These are phyloP conservation scores for Apis dorsata DNA, from an alignment of 1,140 invertebrate species.

Conservation along the genomic window DNA sequence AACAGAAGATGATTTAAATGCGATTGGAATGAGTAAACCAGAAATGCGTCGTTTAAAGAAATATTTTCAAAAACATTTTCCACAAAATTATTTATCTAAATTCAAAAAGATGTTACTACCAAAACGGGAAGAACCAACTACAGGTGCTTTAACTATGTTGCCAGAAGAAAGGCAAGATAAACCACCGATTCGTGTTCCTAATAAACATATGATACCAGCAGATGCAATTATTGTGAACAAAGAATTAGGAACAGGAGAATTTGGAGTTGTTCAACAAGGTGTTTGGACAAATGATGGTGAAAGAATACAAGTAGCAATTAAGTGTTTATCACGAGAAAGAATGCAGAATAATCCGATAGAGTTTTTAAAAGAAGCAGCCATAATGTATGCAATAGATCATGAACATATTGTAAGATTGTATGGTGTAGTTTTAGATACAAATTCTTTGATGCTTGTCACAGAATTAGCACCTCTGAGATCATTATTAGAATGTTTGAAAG, in stretches of 20 bases:
- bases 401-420: slow-evolving; percentile 98
- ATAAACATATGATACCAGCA: slow-evolving; percentile 97
- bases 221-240: slow-evolving; percentile 97
- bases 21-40: slow-evolving; percentile 96
- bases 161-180: slow-evolving; percentile 78
- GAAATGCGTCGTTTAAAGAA: slow-evolving; percentile 96
- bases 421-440: slow-evolving; percentile 97
- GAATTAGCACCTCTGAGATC: slow-evolving; percentile 97
- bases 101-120: slow-evolving; percentile 89
- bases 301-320: slow-evolving; percentile 97
- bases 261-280: slow-evolving; percentile 98
- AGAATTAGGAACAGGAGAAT: slow-evolving; percentile 95
- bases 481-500: slow-evolving; percentile 96
- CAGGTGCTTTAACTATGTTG: slow-evolving; percentile 71
- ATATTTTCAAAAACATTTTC: slow-evolving; percentile 95
- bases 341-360: slow-evolving; percentile 98
- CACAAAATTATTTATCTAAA: slow-evolving; percentile 95
- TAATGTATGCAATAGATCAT: slow-evolving; percentile 98
- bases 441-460: slow-evolving; percentile 97
- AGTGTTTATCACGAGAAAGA: slow-evolving; percentile 94
- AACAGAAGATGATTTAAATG: slow-evolving; percentile 93
- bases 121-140: slow-evolving; percentile 82
- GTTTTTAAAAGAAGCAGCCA: slow-evolving; percentile 98
- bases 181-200: slow-evolving; percentile 83
- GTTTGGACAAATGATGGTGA: slow-evolving; percentile 98